Percentiles rank a stretch among this genome's conserved stretches.
Conservation (phyloP, 2,797 vertebrate species). For the Sorex maritimensis region DNA sequence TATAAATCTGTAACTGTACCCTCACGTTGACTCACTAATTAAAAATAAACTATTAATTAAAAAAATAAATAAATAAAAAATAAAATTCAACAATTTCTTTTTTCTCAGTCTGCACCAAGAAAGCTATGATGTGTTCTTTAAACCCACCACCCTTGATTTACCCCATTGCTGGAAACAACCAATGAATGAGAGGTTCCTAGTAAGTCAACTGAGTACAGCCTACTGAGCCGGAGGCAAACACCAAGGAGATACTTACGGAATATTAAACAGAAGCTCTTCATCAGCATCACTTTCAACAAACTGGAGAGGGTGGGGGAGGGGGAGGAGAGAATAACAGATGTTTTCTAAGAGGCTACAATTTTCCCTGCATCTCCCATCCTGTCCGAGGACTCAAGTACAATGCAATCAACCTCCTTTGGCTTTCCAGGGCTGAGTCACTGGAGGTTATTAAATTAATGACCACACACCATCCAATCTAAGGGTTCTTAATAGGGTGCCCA, state of each 20-base stretch:
- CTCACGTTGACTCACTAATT: too few species aligned
- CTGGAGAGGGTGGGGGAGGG: conserved; percentile 87
- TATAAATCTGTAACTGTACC: too few species aligned
- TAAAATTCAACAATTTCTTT: not conserved
- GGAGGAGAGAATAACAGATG: conserved; percentile 81
- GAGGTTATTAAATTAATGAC: not conserved
- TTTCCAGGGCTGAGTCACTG: not conserved
- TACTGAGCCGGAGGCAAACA: conserved; percentile 31
- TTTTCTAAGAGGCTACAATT: conserved; percentile 76
- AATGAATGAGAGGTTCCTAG: conserved; percentile 7
- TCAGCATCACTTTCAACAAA: conserved; percentile 98
- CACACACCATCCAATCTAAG: not conserved
- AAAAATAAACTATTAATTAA: too few species aligned
- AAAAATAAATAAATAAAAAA: too few species aligned
- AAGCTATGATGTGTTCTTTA: not conserved
- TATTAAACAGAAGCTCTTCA: conserved; percentile 98
- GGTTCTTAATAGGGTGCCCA: not conserved
- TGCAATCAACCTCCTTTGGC: not conserved
- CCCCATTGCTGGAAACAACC: conserved; percentile 42
- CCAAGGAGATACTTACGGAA: conserved; percentile 94
- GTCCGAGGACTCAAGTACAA: not conserved
- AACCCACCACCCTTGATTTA: conserved; percentile 56
- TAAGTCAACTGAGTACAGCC: conserved; percentile 42
- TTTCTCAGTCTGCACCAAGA: not conserved
- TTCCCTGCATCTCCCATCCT: conserved; percentile 53